These are phyloP conservation scores for Micronycteris hirsuta DNA, from an alignment of 2,113 vertebrate genomes.

Conservation along the genomic window DNA sequence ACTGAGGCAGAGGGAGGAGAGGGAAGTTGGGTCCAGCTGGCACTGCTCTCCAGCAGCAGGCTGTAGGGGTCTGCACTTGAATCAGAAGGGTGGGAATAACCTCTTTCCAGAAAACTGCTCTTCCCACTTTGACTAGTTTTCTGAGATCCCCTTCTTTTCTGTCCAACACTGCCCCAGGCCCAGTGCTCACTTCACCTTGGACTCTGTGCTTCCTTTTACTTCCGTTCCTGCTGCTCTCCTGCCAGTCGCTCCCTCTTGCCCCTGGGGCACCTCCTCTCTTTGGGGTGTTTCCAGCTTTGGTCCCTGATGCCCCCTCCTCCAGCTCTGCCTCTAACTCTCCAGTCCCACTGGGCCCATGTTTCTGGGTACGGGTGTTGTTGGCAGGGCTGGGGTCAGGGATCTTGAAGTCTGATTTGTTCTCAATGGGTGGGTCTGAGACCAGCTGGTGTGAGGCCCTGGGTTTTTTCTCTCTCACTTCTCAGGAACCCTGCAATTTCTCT, in stretches of 20 bases:
- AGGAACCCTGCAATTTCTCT: neutral
- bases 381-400: neutral
- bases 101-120: neutral
- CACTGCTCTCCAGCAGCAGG: neutral
- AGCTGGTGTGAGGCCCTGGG: no score
- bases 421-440: neutral
- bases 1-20: neutral
- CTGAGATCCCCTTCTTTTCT: neutral
- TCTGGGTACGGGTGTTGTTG: neutral
- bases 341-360: neutral
- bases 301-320: no score
- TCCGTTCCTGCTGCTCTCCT: rapidly evolving
- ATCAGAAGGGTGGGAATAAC: neutral
- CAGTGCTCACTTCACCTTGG: neutral
- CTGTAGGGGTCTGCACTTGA: no score
- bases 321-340: neutral
- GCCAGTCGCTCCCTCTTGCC: neutral
- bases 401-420: neutral
- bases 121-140: neutral
- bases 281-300: neutral
- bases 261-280: neutral
- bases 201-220: neutral
- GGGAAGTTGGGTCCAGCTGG: neutral
- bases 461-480: neutral
- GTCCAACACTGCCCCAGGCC: neutral